phyloP scores from a whole-genome alignment of 2,797 vertebrate species.

The Xiphorhynchus erythropygius region DNA sequence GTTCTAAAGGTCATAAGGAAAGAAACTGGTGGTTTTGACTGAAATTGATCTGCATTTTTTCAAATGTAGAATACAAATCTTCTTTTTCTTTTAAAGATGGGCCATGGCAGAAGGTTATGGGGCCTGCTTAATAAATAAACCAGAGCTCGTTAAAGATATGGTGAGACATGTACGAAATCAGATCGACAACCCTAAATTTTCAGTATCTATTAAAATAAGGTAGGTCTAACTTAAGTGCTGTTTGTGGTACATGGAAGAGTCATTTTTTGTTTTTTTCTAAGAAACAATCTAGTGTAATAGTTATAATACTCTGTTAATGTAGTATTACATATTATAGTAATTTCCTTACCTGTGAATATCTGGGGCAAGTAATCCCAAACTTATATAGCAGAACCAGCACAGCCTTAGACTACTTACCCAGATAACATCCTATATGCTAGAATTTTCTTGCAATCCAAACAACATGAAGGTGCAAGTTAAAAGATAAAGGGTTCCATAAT shows the following conservation, averaged over 20 bases:
- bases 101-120: constrained; percentile 94
- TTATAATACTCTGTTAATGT: neutral
- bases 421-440: neutral
- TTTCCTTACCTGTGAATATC: neutral
- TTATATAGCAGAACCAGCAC: neutral
- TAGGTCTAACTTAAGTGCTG: constrained; percentile 50
- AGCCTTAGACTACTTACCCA: neutral
- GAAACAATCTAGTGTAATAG: neutral
- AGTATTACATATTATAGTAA: neutral
- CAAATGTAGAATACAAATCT: neutral
- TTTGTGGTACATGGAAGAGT: neutral
- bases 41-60: neutral
- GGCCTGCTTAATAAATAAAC: constrained; percentile 95
- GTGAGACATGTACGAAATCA: constrained; percentile 89
- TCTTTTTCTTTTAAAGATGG: constrained; percentile 85
- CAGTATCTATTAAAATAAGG: constrained; percentile 96
- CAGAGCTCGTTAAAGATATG: constrained; percentile 93
- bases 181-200: constrained; percentile 87
- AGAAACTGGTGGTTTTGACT: neutral
- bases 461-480: neutral
- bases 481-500: neutral
- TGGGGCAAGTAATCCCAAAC: neutral
- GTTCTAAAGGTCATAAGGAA: neutral
- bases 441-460: neutral
- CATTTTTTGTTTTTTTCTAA: neutral